phyloP scores from a whole-genome alignment of 2,113 vertebrate species.

The Hemicordylus capensis region DNA sequence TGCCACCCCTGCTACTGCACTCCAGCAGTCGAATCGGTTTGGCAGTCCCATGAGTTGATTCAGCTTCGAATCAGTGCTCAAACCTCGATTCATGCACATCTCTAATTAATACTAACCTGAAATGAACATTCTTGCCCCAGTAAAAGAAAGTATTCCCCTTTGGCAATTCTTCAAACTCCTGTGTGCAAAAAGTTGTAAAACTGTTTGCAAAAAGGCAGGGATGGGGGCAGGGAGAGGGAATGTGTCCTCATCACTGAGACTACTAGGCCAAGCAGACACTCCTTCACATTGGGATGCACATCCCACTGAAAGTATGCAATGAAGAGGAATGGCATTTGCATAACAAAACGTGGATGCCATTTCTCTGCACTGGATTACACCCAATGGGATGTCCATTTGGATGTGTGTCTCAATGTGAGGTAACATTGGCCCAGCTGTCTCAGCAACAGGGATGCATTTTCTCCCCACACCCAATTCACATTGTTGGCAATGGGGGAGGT shows the following conservation, averaged over 20 bases:
- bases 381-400: neutral
- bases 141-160: too few relatives aligned
- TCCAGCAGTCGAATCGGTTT: too few relatives aligned
- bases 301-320: neutral
- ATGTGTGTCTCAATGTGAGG: neutral
- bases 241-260: neutral
- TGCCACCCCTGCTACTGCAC: too few relatives aligned
- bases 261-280: neutral
- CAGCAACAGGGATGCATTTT: neutral
- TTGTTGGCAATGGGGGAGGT: too few relatives aligned
- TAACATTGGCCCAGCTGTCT: neutral
- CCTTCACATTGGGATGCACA: neutral
- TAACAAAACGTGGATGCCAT: neutral
- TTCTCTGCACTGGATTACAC: neutral
- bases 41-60: too few relatives aligned
- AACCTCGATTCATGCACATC: too few relatives aligned
- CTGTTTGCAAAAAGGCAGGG: neutral
- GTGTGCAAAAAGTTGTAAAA: neutral
- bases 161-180: neutral
- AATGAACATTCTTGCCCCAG: neutral
- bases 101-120: too few relatives aligned
- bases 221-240: neutral
- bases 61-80: neutral
- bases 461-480: neutral
- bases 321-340: neutral